Base-by-base conservation (phyloP, 2,113 vertebrate species). In the Archocentrus centrarchus region DNA sequence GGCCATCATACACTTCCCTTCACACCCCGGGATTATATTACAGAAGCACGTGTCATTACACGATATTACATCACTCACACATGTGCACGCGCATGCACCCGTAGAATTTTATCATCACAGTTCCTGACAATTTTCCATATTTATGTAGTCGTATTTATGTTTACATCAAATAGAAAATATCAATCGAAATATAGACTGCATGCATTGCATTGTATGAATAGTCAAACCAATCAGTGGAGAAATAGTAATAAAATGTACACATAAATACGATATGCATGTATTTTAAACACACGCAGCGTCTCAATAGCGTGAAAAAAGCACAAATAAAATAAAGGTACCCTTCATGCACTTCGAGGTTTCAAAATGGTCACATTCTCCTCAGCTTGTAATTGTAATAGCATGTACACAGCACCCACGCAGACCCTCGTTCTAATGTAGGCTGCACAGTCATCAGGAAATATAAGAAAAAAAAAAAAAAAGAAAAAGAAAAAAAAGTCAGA, bases 21-120 rank as follows among this genome's bases (percentile, higher is more conserved):
- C 81, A 89, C 73, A 83, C 81, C 64, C 73, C 82, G 75, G 79
- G 24, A 81, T 92, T 78, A 79, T 47, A 87, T 83, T 82, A 88
- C 86, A 87, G 86, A 85, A 92, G 50, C 80, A 86, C 70, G 44
- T 83, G 83, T 84, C 77, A 79, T 77, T 88, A 58, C 75, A 81
- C 66, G 58, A 79, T 39, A 81, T 77, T 80, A 78, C 55, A 60
- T 68, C 37, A 59, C 63, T 15, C 59, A 39, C 73, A 53, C 61
- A 8, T 63, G 64, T 47, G 53, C 59, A 61, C n/a, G 35, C 30
- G 18, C 63, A 66, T 27, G 59, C 59, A 61, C 17, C 35, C 30
- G 8, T 30, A 50, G 24, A 3, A 50, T 70, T 50, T 70, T 17
- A 70, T 50, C 24, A 30, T 70, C 0, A 11, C 22, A 18, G 18